phyloP scores from a whole-genome alignment of 2,113 vertebrate species.

The Tautogolabrus adspersus region DNA sequence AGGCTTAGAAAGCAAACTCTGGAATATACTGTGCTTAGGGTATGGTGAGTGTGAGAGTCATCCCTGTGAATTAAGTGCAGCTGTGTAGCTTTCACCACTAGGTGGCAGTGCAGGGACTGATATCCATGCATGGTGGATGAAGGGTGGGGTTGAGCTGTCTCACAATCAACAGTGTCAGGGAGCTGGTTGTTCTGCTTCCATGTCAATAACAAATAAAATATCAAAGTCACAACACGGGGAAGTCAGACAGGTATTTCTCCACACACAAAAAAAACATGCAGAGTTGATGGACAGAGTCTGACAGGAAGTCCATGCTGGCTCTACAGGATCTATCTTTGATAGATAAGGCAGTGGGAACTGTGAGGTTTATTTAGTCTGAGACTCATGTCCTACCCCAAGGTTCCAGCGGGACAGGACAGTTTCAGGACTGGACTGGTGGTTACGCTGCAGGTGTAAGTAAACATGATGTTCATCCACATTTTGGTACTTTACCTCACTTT shows the following conservation, averaged over 20 bases:
- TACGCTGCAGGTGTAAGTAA: slow-evolving; percentile 54
- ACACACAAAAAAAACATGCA: slow-evolving; percentile 42
- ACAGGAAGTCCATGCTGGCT: slow-evolving; percentile 39
- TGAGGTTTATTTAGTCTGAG: slow-evolving; percentile 44
- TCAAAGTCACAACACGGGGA: slow-evolving; percentile 23
- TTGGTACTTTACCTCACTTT: too few species aligned
- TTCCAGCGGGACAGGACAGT: slow-evolving; percentile 68
- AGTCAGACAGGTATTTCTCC: slow-evolving; percentile 52
- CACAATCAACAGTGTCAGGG: slow-evolving; percentile 16
- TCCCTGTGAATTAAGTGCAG: slow-evolving; percentile 15
- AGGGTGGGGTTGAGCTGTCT: neutral
- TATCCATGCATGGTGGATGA: slow-evolving; percentile 12
- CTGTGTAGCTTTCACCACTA: slow-evolving; percentile 30
- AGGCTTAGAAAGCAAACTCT: slow-evolving; percentile 65
- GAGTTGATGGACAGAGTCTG: slow-evolving; percentile 17
- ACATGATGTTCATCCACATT: slow-evolving; percentile 43
- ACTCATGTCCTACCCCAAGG: slow-evolving; percentile 59
- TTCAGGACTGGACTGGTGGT: slow-evolving; percentile 60
- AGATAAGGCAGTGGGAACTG: slow-evolving; percentile 8
- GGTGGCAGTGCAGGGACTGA: slow-evolving; percentile 46
- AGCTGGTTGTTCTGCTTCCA: slow-evolving; percentile 7
- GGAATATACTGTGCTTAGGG: slow-evolving; percentile 64
- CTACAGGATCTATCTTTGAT: slow-evolving; percentile 17
- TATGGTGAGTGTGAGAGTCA: neutral
- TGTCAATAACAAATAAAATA: slow-evolving; percentile 38